phyloP scores from a whole-genome alignment of 92 coral and sea anemone genomes.

The Parazoanthus swiftii region DNA sequence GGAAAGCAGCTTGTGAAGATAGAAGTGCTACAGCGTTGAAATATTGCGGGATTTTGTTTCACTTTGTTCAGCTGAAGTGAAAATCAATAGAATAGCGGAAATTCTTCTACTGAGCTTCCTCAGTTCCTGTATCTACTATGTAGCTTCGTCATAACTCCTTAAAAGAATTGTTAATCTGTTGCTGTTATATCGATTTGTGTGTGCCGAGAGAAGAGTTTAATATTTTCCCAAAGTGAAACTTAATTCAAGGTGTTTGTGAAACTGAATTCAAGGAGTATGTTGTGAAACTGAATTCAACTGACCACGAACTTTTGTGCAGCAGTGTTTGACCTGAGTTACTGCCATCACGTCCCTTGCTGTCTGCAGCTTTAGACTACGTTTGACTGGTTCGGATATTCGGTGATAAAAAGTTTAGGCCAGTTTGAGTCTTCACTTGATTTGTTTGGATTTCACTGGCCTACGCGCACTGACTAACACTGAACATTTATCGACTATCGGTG shows the following conservation, averaged over 20 bases:
- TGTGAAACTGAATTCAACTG: too few species aligned
- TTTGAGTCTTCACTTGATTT: not conserved
- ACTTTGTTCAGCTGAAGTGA: not conserved
- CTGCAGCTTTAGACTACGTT: too few species aligned
- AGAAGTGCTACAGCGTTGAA: not conserved
- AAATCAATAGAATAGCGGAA: not conserved
- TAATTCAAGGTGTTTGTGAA: not conserved
- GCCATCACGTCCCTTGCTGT: not conserved
- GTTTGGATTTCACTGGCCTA: not conserved
- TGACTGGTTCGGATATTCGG: not conserved
- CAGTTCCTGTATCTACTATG: not conserved
- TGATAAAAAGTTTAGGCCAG: not conserved
- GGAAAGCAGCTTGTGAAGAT: not conserved
- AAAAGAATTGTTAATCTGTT: too few species aligned
- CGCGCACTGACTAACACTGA: too few species aligned
- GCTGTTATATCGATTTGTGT: not conserved
- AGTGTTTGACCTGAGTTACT: not conserved
- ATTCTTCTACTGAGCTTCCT: not conserved
- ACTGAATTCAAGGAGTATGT: not conserved
- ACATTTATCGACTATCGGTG: too few species aligned
- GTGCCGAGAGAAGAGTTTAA: not conserved
- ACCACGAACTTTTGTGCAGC: not conserved
- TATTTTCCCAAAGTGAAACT: not conserved
- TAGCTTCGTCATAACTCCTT: not conserved
- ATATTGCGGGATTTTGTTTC: not conserved